phyloP scores from a whole-genome alignment of 1,140 invertebrate species.

The Zophobas morio region DNA sequence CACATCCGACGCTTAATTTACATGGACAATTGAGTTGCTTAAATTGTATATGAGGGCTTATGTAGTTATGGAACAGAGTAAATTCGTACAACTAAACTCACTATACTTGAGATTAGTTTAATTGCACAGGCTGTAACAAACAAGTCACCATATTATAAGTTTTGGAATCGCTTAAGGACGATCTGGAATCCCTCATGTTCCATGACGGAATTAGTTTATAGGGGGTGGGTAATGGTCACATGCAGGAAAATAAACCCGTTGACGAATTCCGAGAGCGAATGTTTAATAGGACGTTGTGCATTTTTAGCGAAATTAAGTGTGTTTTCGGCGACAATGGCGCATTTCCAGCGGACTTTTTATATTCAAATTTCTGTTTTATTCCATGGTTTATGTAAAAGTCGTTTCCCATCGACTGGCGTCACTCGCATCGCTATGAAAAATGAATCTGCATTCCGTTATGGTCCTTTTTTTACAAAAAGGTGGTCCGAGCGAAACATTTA shows the following conservation, averaged over 20 bases:
- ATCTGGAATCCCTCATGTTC: slow-evolving; percentile 52
- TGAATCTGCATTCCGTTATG: slow-evolving; percentile 24
- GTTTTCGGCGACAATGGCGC: no score
- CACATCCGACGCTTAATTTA: slow-evolving; percentile 56
- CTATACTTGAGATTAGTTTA: slow-evolving; percentile 60
- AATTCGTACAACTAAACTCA: slow-evolving; percentile 56
- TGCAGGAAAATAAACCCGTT: background rate
- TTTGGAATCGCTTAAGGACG: slow-evolving; percentile 49
- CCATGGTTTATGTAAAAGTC: background rate
- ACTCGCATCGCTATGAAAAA: background rate
- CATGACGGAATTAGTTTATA: slow-evolving; percentile 44
- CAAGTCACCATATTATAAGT: slow-evolving; percentile 53
- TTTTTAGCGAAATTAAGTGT: background rate
- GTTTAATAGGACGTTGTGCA: no score
- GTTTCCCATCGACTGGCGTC: background rate
- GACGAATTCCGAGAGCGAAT: no score
- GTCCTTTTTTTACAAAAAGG: background rate
- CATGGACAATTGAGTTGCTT: slow-evolving; percentile 61
- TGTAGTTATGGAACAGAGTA: slow-evolving; percentile 58
- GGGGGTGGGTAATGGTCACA: background rate
- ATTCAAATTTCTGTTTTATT: background rate
- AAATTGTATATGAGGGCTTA: slow-evolving; percentile 60
- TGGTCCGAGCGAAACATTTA: slow-evolving; percentile 22
- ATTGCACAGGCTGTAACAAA: slow-evolving; percentile 54
- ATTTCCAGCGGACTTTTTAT: no score